Evolutionary conservation across 2,797 vertebrate species (phyloP).

Genomic region (Eidolon dupreanum): DNA sequence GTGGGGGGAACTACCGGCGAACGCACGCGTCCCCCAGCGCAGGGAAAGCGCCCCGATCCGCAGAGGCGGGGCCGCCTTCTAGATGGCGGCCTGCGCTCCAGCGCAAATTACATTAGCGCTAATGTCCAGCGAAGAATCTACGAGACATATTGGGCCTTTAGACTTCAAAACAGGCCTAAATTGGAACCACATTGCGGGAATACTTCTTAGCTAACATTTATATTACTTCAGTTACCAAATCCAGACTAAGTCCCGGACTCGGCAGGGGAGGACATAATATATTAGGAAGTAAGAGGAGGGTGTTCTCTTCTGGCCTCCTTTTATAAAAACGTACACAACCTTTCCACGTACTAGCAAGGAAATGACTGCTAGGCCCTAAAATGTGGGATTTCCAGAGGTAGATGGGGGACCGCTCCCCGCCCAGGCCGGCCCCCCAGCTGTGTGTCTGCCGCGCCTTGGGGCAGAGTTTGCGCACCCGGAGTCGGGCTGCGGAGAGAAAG

Average conservation of each 20-base stretch:
- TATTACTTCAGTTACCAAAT: slow-evolving; percentile 90
- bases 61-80: slow-evolving; percentile 66
- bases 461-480: slow-evolving; percentile 78
- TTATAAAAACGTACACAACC: slow-evolving; percentile 85
- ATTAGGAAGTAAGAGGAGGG: slow-evolving; percentile 86
- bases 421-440: slow-evolving; percentile 60
- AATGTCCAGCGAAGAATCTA: slow-evolving; percentile 85
- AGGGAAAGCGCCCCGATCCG: slow-evolving; percentile 81
- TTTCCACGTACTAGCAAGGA: slow-evolving; percentile 82
- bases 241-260: slow-evolving; percentile 87
- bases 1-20: slow-evolving; percentile 83
- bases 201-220: slow-evolving; percentile 89
- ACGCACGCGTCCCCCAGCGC: slow-evolving; percentile 43
- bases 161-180: slow-evolving; percentile 89
- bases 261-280: slow-evolving; percentile 88
- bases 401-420: slow-evolving; percentile 50
- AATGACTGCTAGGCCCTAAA: slow-evolving; percentile 85
- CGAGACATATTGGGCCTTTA: slow-evolving; percentile 88
- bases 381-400: slow-evolving; percentile 77
- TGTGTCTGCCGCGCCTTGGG: slow-evolving; percentile 76
- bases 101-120: slow-evolving; percentile 85
- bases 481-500: slow-evolving; percentile 64
- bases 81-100: slow-evolving; percentile 63
- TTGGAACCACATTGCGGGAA: slow-evolving; percentile 89
- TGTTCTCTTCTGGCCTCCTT: slow-evolving; percentile 84